A percentile compares a stretch with the other conserved stretches of the same genome.
These are phyloP conservation scores for Drosophila fungiperda DNA, from an alignment of 2,888 invertebrate genomes.

Conservation along the genomic window DNA sequence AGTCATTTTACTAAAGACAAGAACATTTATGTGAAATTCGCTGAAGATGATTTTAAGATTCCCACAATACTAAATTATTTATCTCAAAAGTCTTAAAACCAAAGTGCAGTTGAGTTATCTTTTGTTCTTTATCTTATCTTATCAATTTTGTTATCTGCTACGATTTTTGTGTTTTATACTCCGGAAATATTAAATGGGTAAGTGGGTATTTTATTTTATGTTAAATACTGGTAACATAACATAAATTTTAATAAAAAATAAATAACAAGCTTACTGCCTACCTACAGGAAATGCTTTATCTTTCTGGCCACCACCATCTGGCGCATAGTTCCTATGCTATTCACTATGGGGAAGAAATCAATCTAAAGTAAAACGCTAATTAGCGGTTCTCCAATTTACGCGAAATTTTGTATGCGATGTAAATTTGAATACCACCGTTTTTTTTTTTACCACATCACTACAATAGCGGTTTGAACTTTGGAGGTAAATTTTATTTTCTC, in stretches of 20 bases:
- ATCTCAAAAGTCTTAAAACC: constrained; percentile 16
- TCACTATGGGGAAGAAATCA: not conserved
- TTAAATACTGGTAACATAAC: too few species aligned
- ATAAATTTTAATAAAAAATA: too few species aligned
- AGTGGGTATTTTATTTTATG: constrained; percentile 5
- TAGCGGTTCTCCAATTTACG: not conserved
- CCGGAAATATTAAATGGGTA: not conserved
- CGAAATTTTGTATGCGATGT: not conserved
- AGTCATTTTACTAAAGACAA: constrained; percentile 23
- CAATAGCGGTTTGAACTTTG: not conserved
- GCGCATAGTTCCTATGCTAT: not conserved
- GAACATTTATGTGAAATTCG: not conserved
- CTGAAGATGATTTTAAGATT: constrained; percentile 8
- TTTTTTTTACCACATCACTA: not conserved
- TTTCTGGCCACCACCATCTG: not conserved
- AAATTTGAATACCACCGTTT: not conserved
- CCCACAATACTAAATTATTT: constrained; percentile 22
- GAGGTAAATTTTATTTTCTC: not conserved
- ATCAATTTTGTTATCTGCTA: constrained; percentile 47
- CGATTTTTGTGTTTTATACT: constrained; percentile 32
- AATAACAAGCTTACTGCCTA: too few species aligned
- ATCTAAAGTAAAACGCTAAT: not conserved
- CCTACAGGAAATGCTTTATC: not conserved
- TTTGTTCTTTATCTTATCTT: constrained; percentile 31
- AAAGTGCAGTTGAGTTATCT: constrained; percentile 36